Conservation (phyloP, 2,888 invertebrate genomes). For the Malacosoma neustria region DNA sequence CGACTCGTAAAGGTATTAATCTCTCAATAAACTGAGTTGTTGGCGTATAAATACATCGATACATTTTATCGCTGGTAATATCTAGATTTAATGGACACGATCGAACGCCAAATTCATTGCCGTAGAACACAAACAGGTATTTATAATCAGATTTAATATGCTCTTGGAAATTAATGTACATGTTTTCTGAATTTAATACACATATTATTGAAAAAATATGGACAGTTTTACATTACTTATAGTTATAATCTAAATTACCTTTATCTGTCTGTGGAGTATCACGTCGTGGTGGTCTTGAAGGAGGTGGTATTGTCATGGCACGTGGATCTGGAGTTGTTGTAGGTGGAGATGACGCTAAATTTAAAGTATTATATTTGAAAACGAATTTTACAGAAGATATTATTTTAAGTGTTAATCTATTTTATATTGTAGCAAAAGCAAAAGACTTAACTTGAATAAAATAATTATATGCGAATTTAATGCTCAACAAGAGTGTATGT, state of each 20-base stretch:
- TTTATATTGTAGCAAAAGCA: too few species aligned
- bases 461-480: too few species aligned
- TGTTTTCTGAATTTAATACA: too few species aligned
- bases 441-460: too few species aligned
- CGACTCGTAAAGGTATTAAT: conserved; percentile 69
- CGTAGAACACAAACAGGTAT: not conserved
- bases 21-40: conserved; percentile 66
- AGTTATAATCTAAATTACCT: conserved; percentile 29
- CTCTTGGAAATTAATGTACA: not conserved
- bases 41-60: conserved; percentile 56
- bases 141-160: not conserved
- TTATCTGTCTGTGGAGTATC: conserved; percentile 60
- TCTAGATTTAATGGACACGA: conserved; percentile 46
- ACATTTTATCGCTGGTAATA: conserved; percentile 46
- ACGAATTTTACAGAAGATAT: too few species aligned
- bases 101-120: conserved; percentile 29
- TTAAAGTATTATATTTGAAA: too few species aligned
- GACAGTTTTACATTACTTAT: not conserved
- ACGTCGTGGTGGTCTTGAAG: conserved; percentile 57
- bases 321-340: conserved; percentile 86
- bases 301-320: conserved; percentile 67
- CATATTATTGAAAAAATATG: not conserved
- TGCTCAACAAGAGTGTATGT: not conserved
- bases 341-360: conserved; percentile 83
- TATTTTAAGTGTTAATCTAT: too few species aligned